Conservation (phyloP, 2,797 vertebrate genomes). For the Ctenosaura bakeri region DNA sequence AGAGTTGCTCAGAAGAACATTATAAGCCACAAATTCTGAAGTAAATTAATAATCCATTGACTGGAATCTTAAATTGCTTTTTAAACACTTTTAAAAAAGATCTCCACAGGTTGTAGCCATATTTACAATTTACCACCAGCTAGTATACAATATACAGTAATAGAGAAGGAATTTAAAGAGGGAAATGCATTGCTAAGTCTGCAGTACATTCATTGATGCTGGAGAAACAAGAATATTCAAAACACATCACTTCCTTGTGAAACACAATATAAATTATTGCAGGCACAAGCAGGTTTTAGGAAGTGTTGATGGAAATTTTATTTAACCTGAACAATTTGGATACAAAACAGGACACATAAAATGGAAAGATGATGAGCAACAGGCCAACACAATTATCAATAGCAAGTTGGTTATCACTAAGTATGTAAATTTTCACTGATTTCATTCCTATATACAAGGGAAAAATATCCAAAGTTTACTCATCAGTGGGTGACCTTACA, state of each 20-base stretch:
- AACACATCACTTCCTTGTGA: constrained; percentile 34
- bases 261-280: not conserved
- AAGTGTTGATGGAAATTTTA: constrained; percentile 1
- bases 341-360: not conserved
- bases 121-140: constrained; percentile 56
- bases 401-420: not conserved
- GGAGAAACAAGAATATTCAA: constrained; percentile 49
- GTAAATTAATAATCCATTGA: constrained; percentile 53
- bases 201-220: constrained; percentile 25
- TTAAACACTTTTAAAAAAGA: constrained; percentile 57
- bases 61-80: constrained; percentile 60
- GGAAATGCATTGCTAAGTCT: constrained; percentile 53
- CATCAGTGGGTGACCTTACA: too few species aligned
- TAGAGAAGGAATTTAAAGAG: constrained; percentile 38
- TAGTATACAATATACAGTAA: constrained; percentile 25
- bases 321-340: too few species aligned
- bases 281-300: not conserved
- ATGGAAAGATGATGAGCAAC: not conserved
- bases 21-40: constrained; percentile 48
- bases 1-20: constrained; percentile 20
- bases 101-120: constrained; percentile 59
- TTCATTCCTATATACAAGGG: too few species aligned
- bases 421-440: not conserved
- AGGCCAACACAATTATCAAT: not conserved
- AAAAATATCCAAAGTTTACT: too few species aligned